Base-by-base conservation (phyloP, 2,797 vertebrate species). In the Acanthopagrus latus region DNA sequence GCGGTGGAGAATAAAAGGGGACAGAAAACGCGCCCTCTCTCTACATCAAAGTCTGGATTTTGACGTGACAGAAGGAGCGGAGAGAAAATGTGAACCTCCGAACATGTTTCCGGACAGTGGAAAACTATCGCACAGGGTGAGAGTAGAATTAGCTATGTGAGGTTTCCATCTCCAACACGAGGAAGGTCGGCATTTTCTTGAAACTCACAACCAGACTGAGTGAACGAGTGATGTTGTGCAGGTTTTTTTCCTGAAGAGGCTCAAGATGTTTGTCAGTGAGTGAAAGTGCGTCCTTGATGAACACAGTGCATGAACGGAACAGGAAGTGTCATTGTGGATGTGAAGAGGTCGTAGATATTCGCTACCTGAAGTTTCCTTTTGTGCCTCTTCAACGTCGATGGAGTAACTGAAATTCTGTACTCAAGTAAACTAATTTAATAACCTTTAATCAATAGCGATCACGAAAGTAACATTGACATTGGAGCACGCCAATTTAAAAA, bases 21-120 rank as follows among this genome's bases (percentile, higher is more conserved):
- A 27, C 2, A 27, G 52, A 55, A 67, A 58, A 57, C 17, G n/a
- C 54, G 29, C 25, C 50, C 3, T 72, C 29, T 60, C 14, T 63
- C 43, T 8, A 59, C 48, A 51, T 78, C 59, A 64, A 44, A 60
- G 57, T 54, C 65, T 68, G 20, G 44, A 64, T 23, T 71, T 13
- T 58, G 50, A 68, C 62, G 16, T 38, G 63, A 63, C 50, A 65
- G 50, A 78, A 47, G 14, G 25, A 56, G 9, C 9, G 12, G 9
- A 58, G 27, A 58, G n/a, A 27, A 47, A 65, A 72, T 41, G 4
- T 38, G n/a, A 50, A 16, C 12, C 16, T 27, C 54, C 3, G 10
- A 20, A 64, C 20, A 44, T 4, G 1, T 29, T 29, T 57, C 3
- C 11, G 21, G 21, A 67, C n/a, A 76, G 74, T n/a, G 48, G 18